Base-by-base conservation (phyloP, 1,140 invertebrate species). In the Bombus balteatus region DNA sequence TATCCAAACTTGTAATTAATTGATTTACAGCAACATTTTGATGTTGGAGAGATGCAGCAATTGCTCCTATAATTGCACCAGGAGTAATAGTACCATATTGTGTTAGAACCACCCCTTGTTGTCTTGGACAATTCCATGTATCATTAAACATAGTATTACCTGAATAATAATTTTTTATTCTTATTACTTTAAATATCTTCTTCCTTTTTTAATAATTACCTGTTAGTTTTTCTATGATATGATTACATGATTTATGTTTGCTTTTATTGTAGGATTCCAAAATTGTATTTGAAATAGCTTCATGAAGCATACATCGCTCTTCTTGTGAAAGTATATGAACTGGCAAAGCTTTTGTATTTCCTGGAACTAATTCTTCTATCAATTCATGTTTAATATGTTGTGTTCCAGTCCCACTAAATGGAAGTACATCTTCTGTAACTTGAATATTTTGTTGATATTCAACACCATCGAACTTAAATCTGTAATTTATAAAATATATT, bases 401-500 rank as follows among this genome's bases (percentile, higher is more conserved):
- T 77, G 95, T 95, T 22, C 96, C 96, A n/a, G 95, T 96, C 15
- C 95, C 96, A 92, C 96, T 91, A 89, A 95, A 97, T 53, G 96
- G 96, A 47, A 96, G 93, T 10, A 96, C 84, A 41, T 95, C 94
- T 28, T 96, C 94, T 8, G 94, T 95, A 88, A 95, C 93, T 41
- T 94, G 88, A 5, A 94, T 84, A 47, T 94, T 93, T 9, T 94
- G 91, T 34, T 96, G 93, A 81, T 95, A 92, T 91, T 96, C 95
- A 78, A 97, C 96, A 5, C 97, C 97, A 92, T 97, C 97, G 53
- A 97, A 94, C 65, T 96, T 95, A 76, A 96, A 95, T 88, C 96
- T 97, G 91, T 88, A 93, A 94, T 78, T 74, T 59, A n/a, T n/a
- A 59, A 57, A 57, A 79, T 18, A 76, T 9, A 5, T 34, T 74